These are phyloP conservation scores for Pristionchus fissidentatus DNA, from an alignment of 2,888 invertebrate species.

Conservation along the genomic window DNA sequence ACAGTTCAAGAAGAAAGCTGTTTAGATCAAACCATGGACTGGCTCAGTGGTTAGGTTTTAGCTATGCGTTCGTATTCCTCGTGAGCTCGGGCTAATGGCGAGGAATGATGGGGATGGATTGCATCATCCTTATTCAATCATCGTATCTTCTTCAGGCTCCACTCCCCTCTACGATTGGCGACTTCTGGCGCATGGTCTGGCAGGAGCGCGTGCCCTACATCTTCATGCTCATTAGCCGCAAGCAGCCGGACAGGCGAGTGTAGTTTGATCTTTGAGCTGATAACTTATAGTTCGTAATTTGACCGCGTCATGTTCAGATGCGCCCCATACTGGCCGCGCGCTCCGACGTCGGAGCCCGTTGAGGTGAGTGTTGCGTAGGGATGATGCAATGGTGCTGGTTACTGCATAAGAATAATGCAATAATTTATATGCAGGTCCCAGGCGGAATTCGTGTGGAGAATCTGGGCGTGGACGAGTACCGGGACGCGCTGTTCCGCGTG, in stretches of 20 bases:
- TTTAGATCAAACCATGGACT: too few relatives aligned
- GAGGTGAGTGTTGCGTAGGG: not conserved
- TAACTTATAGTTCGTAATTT: too few relatives aligned
- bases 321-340: constrained; percentile 47
- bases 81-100: too few relatives aligned
- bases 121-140: not conserved
- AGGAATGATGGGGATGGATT: not conserved
- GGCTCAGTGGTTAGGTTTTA: too few relatives aligned
- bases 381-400: too few relatives aligned
- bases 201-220: constrained; percentile 97
- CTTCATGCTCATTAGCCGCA: constrained; percentile 92
- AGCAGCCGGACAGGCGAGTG: constrained; percentile 55
- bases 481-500: constrained; percentile 69
- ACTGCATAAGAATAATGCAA: too few relatives aligned
- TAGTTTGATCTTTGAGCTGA: too few relatives aligned
- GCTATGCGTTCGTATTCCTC: too few relatives aligned
- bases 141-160: constrained; percentile 11
- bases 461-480: constrained; percentile 55
- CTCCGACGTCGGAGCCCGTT: not conserved
- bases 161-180: constrained; percentile 78
- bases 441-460: constrained; percentile 59
- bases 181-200: constrained; percentile 99
- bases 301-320: constrained; percentile 43
- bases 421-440: not conserved
- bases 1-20: too few relatives aligned